A percentile compares a stretch with the other conserved stretches of the same genome.
phyloP scores from a whole-genome alignment of 2,888 invertebrate species.

The Chrysomela aeneicollis region DNA sequence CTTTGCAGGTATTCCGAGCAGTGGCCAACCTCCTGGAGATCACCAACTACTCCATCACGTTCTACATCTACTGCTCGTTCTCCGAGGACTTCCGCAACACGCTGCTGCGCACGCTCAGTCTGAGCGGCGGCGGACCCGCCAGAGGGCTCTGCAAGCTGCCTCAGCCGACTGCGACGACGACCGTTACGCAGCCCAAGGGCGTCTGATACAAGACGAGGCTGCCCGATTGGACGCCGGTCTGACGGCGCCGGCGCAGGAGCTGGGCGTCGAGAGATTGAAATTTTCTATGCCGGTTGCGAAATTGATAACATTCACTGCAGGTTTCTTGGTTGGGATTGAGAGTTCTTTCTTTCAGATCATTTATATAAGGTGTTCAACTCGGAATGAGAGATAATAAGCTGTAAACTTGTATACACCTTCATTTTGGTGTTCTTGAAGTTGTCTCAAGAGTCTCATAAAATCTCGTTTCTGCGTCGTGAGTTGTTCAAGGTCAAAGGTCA shows the following conservation, averaged over 20 bases:
- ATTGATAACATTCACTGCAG: no score
- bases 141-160: constrained; percentile 54
- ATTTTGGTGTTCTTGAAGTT: no score
- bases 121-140: constrained; percentile 62
- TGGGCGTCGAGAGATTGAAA: neutral
- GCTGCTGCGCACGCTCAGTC: constrained; percentile 69
- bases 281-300: no score
- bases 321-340: no score
- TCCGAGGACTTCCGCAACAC: constrained; percentile 80
- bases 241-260: neutral
- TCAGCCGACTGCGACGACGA: constrained; percentile 58
- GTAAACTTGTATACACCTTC: no score
- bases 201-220: constrained; percentile 57
- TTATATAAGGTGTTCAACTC: no score
- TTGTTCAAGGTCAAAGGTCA: no score
- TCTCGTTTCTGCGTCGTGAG: no score
- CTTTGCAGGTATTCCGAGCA: constrained; percentile 70
- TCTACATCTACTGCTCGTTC: constrained; percentile 81
- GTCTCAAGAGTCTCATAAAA: no score
- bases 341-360: no score
- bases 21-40: constrained; percentile 78
- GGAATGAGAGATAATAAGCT: no score
- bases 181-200: constrained; percentile 56
- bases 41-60: constrained; percentile 79
- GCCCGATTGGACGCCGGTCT: constrained; percentile 29